Percentiles rank a stretch among this genome's conserved stretches.
Conservation (phyloP, 1,140 invertebrate genomes). For the Cyclina sinensis region DNA sequence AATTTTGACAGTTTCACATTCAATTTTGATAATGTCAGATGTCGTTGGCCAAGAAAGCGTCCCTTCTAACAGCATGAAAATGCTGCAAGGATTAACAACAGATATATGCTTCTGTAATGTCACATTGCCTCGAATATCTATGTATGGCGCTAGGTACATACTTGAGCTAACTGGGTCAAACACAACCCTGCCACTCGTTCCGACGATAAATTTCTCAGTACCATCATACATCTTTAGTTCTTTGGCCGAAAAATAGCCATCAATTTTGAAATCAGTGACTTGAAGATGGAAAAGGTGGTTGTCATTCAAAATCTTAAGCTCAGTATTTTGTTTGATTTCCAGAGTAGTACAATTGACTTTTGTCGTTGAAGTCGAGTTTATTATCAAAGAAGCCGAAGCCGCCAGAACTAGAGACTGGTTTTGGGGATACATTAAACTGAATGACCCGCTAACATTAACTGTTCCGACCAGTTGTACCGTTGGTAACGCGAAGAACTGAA, state of each 20-base stretch:
- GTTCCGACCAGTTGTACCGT: slow-evolving; percentile 54
- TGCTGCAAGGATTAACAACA: slow-evolving; percentile 65
- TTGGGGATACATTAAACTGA: slow-evolving; percentile 62
- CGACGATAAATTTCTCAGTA: slow-evolving; percentile 65
- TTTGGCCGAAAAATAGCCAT: slow-evolving; percentile 61
- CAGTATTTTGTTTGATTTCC: background rate
- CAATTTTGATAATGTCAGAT: slow-evolving; percentile 68
- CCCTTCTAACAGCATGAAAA: slow-evolving; percentile 69
- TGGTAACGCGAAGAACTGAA: slow-evolving; percentile 46
- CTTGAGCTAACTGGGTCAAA: slow-evolving; percentile 69
- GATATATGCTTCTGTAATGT: slow-evolving; percentile 69
- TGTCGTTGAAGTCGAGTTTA: slow-evolving; percentile 33
- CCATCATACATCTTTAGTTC: background rate
- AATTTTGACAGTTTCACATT: slow-evolving; percentile 74
- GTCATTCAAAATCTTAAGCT: background rate
- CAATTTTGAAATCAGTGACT: slow-evolving; percentile 49
- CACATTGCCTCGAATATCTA: slow-evolving; percentile 67
- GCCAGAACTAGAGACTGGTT: slow-evolving; percentile 54
- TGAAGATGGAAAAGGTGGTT: slow-evolving; percentile 44
- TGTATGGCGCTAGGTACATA: slow-evolving; percentile 70
- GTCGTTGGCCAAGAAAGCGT: slow-evolving; percentile 68
- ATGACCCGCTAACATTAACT: slow-evolving; percentile 52
- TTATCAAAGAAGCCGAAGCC: slow-evolving; percentile 23
- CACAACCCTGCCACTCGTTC: slow-evolving; percentile 58
- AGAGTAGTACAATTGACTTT: background rate